Base-by-base conservation (phyloP, 2,888 invertebrate genomes). In the Caenorhabditis auriculariae region DNA sequence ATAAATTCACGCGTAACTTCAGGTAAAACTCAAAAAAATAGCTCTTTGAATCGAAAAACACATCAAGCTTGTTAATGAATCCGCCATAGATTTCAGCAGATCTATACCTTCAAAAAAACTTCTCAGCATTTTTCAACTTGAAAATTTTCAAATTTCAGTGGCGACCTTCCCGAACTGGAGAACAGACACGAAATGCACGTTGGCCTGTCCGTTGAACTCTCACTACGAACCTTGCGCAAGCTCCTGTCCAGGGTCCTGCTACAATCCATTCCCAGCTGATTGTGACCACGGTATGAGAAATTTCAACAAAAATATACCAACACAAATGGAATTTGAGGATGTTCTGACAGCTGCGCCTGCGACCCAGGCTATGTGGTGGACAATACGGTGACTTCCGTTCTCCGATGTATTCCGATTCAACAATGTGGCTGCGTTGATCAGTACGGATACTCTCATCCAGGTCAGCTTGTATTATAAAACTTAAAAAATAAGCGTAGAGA, bases 331-430 rank as follows among this genome's bases (percentile, higher is more conserved):
- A 27, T 24, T 60, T 46, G 44, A 61, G 69, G 71, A 26, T 75
- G 73, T 50, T 51, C 56, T 27, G 79, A 81, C 54, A 80, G 81
- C 5, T 82, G 82, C 57, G 61, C 64, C 41, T 82, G 82, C 59
- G 74, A 77, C 45, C 51, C 66, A 4, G 81, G 81, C 27, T 79
- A 67, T 55, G 73, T 79, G 0, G 41, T 66, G 9, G 74, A 74
- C 59, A 69, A 72, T 44, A 51, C 66, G 4, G 43, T 60, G 9
- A 54, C 59, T 1, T 41, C 48, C 5, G 32, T 35, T 6, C 24
- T 58, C 19, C 56, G 53, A 12, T 72, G 72, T 42, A 61, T 72
- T 48, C 50, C 55, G 27, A 32, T 69, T 35, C 58, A 67, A 12
- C 51, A 62, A 7, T 75, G 73, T 35, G 73, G 75, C 7, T 82